Evolutionary conservation across 2,888 invertebrate species (phyloP), one percentile per base, ranked within the genome.

Genomic region (Microdon myrmicae): DNA sequence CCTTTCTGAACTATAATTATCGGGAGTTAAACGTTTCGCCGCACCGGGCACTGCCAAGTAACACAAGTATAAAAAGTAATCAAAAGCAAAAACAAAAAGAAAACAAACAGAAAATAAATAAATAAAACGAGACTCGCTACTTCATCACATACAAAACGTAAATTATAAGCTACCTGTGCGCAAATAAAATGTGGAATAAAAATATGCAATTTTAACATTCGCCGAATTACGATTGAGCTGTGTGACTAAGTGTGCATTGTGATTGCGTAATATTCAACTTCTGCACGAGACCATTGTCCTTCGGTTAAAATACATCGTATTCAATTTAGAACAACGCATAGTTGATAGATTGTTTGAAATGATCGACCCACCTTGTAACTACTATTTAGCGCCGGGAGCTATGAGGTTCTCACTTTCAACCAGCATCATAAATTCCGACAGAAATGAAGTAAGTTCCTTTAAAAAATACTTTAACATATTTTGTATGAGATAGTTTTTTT

Each of bases 301-400:
- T n/a, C n/a, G n/a, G n/a, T n/a, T n/a, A 19, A 35, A 13, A 17
- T 19, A 37, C 10, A 31, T 3, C 1, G 13, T 13, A 16, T 20
- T 25, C 5, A 10, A 28, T 12, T 43, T 17, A 12, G n/a, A 25
- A 23, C 2, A 9, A 39, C 23, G 9, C 9, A 13, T 14, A 4
- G 10, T 17, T 7, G n/a, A 17, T 14, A n/a, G 34, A 67, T 17
- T 7, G n/a, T 10, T 14, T 10, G 34, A 67, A 19, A 77, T 77
- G 77, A 78, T 76, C 72, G 77, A 77, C 58, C 74, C 77, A 31
- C 71, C 75, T 29, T 75, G 77, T 67, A 77, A 76, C 71, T 77
- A 76, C 68, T n/a, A n/a, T n/a, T n/a, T n/a, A n/a, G n/a, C n/a
- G n/a, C n/a, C n/a, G n/a, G n/a, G n/a, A n/a, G n/a, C n/a, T n/a